These are phyloP conservation scores for Lasioglossum pauxillum DNA, from an alignment of 2,888 invertebrate genomes.

Conservation along the genomic window DNA sequence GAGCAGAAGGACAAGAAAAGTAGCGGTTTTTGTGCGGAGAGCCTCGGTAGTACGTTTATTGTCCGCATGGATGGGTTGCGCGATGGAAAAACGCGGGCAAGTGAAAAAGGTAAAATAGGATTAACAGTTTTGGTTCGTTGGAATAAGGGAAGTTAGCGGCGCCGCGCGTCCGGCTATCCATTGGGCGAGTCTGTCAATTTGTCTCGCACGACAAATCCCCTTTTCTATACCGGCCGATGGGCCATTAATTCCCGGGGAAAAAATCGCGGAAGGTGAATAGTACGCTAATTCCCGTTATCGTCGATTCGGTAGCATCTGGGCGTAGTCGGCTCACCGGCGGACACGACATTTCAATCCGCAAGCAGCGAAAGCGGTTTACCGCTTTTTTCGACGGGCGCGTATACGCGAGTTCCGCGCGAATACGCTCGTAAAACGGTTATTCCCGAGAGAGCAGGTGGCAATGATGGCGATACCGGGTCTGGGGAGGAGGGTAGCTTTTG, in stretches of 20 bases:
- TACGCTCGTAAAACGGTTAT: conserved; percentile 73
- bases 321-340: conserved; percentile 60
- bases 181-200: conserved; percentile 51
- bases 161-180: not conserved
- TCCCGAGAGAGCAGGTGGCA: conserved; percentile 71
- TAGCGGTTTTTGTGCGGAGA: not conserved
- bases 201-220: conserved; percentile 60
- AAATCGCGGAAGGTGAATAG: conserved; percentile 54
- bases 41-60: not conserved
- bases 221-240: conserved; percentile 41
- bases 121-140: conserved; percentile 7
- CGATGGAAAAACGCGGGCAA: not conserved
- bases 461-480: conserved; percentile 61
- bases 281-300: conserved; percentile 69
- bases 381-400: conserved; percentile 63
- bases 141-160: not conserved
- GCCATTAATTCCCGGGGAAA: conserved; percentile 36
- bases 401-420: conserved; percentile 69
- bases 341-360: conserved; percentile 74
- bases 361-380: conserved; percentile 75
- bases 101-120: not conserved
- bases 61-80: not conserved
- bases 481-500: conserved; percentile 39
- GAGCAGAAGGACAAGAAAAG: not conserved
- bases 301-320: conserved; percentile 60